Conservation (phyloP, 2,797 vertebrate species). For the Lithobates pipiens region DNA sequence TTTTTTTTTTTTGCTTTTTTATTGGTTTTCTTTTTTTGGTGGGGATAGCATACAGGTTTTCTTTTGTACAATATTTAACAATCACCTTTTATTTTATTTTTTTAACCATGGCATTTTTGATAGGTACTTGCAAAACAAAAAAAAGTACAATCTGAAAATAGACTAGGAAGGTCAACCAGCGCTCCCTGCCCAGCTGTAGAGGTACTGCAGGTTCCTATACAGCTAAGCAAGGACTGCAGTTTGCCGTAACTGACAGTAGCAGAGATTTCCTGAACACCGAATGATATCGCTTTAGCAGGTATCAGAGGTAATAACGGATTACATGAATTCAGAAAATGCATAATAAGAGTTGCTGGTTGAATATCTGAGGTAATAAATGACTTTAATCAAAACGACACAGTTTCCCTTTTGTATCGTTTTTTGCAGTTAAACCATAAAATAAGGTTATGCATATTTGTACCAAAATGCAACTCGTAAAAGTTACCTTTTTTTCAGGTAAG, state of each 20-base stretch:
- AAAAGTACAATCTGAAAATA: not conserved
- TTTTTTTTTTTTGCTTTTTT: conserved; percentile 7
- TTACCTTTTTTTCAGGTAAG: conserved; percentile 62
- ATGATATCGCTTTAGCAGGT: conserved; percentile 77
- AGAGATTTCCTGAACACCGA: conserved; percentile 84
- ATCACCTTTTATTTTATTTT: conserved; percentile 74
- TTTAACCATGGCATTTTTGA: conserved; percentile 76
- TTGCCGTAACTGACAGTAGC: conserved; percentile 74
- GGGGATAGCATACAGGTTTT: conserved; percentile 87
- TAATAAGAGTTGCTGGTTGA: conserved; percentile 84
- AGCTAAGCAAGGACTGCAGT: not conserved
- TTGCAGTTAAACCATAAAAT: conserved; percentile 69
- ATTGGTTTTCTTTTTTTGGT: conserved; percentile 73
- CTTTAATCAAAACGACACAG: conserved; percentile 74
- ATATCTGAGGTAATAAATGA: conserved; percentile 91
- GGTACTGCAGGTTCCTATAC: conserved; percentile 74
- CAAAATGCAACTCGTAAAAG: conserved; percentile 68
- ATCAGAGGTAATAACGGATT: conserved; percentile 80
- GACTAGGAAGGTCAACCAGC: conserved; percentile 49
- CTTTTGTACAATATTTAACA: conserved; percentile 94
- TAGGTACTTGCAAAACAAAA: conserved; percentile 74
- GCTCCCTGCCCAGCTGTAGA: too few species aligned
- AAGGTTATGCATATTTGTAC: conserved; percentile 74
- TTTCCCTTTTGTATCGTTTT: conserved; percentile 69
- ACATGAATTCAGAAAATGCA: conserved; percentile 75